Conservation (phyloP, 2,888 invertebrate genomes). For the Lissocephala sabroskyi region DNA sequence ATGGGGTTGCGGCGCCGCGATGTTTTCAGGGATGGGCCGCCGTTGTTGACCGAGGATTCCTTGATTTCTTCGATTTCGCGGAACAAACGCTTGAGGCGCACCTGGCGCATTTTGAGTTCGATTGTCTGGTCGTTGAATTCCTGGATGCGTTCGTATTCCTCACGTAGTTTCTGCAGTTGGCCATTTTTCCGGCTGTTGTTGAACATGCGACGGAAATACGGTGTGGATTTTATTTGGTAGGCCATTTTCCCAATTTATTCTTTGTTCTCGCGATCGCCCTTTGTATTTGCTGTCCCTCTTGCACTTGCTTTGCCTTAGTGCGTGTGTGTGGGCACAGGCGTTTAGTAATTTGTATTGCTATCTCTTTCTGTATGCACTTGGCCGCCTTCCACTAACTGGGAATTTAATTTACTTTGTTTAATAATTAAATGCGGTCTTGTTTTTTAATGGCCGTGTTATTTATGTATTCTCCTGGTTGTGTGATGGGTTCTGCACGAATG, state of each 20-base stretch:
- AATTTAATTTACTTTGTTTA: not conserved
- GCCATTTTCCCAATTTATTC: slow-evolving; percentile 34
- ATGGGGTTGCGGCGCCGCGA: not conserved
- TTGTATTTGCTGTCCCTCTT: not conserved
- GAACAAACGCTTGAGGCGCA: slow-evolving; percentile 57
- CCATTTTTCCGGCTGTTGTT: slow-evolving; percentile 53
- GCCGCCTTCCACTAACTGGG: not conserved
- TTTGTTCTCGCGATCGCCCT: not conserved
- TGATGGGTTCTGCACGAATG: no score
- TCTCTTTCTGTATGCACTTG: no score
- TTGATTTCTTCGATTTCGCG: slow-evolving; percentile 58
- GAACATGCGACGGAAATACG: slow-evolving; percentile 50
- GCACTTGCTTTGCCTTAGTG: no score
- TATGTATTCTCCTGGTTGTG: no score
- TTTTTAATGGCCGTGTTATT: no score
- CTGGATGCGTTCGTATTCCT: slow-evolving; percentile 61
- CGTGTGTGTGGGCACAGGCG: no score
- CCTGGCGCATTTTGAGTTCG: slow-evolving; percentile 59
- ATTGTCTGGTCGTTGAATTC: slow-evolving; percentile 58
- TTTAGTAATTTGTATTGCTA: no score
- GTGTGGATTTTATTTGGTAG: slow-evolving; percentile 58
- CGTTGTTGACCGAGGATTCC: slow-evolving; percentile 17
- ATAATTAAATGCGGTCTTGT: no score
- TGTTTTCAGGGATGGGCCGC: not conserved
- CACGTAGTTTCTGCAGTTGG: slow-evolving; percentile 52